Conservation (phyloP, 2,888 invertebrate species). For the Ophioninae sp. region DNA sequence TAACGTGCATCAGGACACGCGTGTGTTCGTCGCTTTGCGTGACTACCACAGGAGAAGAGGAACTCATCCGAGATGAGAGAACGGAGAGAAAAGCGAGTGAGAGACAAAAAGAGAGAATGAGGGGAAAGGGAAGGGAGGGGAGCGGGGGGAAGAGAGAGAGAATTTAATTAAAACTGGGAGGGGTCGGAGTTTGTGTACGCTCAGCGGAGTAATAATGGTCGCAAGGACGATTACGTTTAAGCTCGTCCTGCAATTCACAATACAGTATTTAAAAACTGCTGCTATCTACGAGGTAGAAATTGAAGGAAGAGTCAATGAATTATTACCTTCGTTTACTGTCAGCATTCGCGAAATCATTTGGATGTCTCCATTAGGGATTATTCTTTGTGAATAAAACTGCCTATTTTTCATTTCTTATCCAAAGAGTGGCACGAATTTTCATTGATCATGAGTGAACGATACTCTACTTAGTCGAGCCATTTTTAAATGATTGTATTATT, state of each 20-base stretch:
- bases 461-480: not conserved
- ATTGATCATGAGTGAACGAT: not conserved
- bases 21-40: constrained; percentile 50
- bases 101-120: constrained; percentile 18
- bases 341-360: not conserved
- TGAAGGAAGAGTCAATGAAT: constrained; percentile 9
- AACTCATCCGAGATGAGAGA: constrained; percentile 44
- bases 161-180: constrained; percentile 60
- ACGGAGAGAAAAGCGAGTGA: constrained; percentile 32
- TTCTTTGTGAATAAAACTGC: not conserved
- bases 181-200: constrained; percentile 42
- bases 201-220: constrained; percentile 50
- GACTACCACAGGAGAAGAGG: constrained; percentile 26
- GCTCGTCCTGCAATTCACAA: constrained; percentile 26
- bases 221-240: constrained; percentile 54
- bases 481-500: not conserved
- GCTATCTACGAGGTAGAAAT: constrained; percentile 11
- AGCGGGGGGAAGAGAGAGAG: constrained; percentile 23
- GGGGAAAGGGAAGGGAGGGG: constrained; percentile 13
- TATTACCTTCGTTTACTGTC: not conserved
- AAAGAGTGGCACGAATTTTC: not conserved
- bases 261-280: constrained; percentile 34
- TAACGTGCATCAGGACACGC: constrained; percentile 52
- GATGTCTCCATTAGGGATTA: not conserved
- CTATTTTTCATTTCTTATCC: too few relatives aligned